phyloP scores from a whole-genome alignment of 2,888 invertebrate species.

The Andrena praecox region DNA sequence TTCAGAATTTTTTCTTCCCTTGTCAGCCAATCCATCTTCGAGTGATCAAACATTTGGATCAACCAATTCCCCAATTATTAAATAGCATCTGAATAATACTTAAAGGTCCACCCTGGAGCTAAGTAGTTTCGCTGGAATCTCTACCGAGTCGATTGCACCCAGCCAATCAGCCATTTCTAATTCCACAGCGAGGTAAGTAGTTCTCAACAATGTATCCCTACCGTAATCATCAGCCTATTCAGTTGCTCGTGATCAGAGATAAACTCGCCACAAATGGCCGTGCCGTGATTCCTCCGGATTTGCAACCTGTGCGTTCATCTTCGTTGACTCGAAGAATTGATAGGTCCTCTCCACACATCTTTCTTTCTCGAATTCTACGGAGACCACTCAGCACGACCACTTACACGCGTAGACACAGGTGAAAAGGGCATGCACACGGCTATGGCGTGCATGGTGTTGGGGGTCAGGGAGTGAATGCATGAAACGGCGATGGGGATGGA shows the following conservation, averaged over 20 bases:
- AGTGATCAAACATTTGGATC: too few species aligned
- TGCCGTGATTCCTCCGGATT: background rate
- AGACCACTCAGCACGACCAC: background rate
- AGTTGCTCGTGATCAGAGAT: slow-evolving; percentile 4
- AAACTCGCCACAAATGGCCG: background rate
- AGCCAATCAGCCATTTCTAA: too few species aligned
- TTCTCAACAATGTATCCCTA: too few species aligned
- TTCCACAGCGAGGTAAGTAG: too few species aligned
- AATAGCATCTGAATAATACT: too few species aligned
- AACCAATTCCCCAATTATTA: too few species aligned
- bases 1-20: too few species aligned
- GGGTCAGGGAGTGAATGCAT: slow-evolving; percentile 62
- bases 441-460: slow-evolving; percentile 10
- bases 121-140: too few species aligned
- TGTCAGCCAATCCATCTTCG: too few species aligned
- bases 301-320: background rate
- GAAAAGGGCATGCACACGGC: slow-evolving; percentile 1
- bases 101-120: too few species aligned
- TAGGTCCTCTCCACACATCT: background rate
- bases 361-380: background rate
- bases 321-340: background rate
- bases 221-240: background rate
- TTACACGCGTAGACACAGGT: background rate
- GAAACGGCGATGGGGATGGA: slow-evolving; percentile 57
- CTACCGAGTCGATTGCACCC: too few species aligned